These are phyloP conservation scores for Hemibagrus guttatus DNA, from an alignment of 2,797 vertebrate species.

Conservation along the genomic window DNA sequence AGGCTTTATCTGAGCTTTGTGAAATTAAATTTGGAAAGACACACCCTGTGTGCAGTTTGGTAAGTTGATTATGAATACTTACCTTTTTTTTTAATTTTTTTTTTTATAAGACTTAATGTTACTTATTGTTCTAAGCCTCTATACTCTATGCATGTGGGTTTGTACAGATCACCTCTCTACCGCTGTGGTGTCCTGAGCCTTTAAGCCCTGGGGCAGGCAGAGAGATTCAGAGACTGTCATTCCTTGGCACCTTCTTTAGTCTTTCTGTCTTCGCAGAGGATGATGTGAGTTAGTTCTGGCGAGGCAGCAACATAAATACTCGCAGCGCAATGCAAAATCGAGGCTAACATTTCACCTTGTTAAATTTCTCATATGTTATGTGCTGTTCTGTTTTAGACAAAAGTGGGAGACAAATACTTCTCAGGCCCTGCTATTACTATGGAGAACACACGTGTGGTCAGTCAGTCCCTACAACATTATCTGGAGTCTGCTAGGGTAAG, in stretches of 20 bases:
- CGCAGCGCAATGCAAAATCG: background rate
- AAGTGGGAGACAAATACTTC: constrained; percentile 98
- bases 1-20: constrained; percentile 97
- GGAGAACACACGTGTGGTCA: constrained; percentile 96
- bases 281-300: constrained; percentile 81
- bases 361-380: background rate
- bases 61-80: constrained; percentile 61
- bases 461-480: constrained; percentile 96
- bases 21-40: constrained; percentile 98
- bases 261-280: constrained; percentile 98
- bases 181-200: constrained; percentile 92
- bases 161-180: constrained; percentile 84
- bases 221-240: constrained; percentile 95
- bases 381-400: constrained; percentile 74
- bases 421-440: constrained; percentile 96
- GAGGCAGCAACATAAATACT: background rate
- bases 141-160: background rate
- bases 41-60: constrained; percentile 94
- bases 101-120: background rate
- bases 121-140: background rate
- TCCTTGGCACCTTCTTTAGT: constrained; percentile 91
- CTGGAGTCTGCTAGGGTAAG: constrained; percentile 91
- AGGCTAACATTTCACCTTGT: background rate
- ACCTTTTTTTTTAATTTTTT: background rate
- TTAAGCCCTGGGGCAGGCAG: constrained; percentile 91